Conservation (phyloP, 2,797 vertebrate species). For the Thripadectes ignobilis region DNA sequence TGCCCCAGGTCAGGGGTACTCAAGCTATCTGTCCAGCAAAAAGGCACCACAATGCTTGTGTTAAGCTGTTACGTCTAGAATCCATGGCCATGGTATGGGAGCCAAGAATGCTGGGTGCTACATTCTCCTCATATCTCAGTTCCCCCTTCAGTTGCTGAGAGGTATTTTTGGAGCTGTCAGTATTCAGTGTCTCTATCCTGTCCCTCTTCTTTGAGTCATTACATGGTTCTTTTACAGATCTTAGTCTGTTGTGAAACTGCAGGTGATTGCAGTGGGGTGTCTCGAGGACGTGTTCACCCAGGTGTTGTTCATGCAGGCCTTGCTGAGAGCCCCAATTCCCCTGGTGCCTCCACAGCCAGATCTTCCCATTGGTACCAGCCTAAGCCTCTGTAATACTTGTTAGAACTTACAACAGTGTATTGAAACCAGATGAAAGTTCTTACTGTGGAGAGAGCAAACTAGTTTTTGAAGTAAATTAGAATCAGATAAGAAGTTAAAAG, state of each 20-base stretch:
- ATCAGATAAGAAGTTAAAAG: neutral
- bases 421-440: neutral
- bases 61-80: neutral
- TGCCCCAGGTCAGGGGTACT: accelerated
- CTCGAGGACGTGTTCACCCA: accelerated
- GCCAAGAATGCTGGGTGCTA: neutral
- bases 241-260: neutral
- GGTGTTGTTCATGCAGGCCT: accelerated
- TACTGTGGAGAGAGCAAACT: neutral
- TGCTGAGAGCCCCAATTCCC: neutral
- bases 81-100: neutral
- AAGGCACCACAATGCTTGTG: neutral
- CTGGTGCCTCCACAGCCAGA: neutral
- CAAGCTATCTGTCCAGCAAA: neutral
- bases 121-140: accelerated
- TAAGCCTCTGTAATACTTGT: neutral
- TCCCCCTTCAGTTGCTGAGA: neutral
- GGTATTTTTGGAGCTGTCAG: neutral
- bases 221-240: neutral
- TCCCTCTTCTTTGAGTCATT: neutral
- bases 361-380: neutral
- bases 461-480: neutral
- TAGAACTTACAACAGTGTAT: neutral
- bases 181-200: neutral
- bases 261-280: neutral